Evolutionary conservation across 2,888 invertebrate species (phyloP).

Genomic region (Platerodrilus igneus): DNA sequence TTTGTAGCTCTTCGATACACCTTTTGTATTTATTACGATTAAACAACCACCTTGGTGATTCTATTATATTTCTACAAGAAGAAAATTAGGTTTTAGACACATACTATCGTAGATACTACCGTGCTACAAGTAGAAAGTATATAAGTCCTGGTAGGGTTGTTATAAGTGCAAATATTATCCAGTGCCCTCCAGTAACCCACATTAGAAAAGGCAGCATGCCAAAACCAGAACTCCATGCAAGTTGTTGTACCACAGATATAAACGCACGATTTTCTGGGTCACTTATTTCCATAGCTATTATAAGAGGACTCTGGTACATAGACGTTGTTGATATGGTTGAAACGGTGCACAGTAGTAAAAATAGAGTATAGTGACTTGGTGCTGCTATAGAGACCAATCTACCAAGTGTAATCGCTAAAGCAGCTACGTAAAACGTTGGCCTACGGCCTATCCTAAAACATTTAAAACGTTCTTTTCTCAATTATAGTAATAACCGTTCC

Average conservation of each 20-base stretch:
- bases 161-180: constrained; percentile 50
- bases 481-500: constrained; percentile 7
- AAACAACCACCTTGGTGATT: constrained; percentile 63
- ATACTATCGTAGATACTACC: no score
- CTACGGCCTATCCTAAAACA: constrained; percentile 50
- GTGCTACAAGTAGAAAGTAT: constrained; percentile 47
- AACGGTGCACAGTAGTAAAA: constrained; percentile 46
- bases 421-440: constrained; percentile 49
- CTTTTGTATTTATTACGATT: constrained; percentile 50
- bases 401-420: constrained; percentile 46
- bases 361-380: constrained; percentile 45
- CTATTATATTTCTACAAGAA: constrained; percentile 53
- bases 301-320: constrained; percentile 50
- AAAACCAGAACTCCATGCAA: constrained; percentile 53
- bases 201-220: constrained; percentile 51
- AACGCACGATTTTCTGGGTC: constrained; percentile 50
- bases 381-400: constrained; percentile 45
- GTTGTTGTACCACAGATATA: constrained; percentile 50
- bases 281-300: constrained; percentile 54
- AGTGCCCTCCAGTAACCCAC: constrained; percentile 51
- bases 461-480: constrained; percentile 10
- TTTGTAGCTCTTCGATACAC: constrained; percentile 51
- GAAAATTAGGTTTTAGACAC: no score
- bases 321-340: constrained; percentile 49
- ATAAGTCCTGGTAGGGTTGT: constrained; percentile 49